Base-by-base conservation (phyloP, 2,888 invertebrate species). In the Lingula anatina region DNA sequence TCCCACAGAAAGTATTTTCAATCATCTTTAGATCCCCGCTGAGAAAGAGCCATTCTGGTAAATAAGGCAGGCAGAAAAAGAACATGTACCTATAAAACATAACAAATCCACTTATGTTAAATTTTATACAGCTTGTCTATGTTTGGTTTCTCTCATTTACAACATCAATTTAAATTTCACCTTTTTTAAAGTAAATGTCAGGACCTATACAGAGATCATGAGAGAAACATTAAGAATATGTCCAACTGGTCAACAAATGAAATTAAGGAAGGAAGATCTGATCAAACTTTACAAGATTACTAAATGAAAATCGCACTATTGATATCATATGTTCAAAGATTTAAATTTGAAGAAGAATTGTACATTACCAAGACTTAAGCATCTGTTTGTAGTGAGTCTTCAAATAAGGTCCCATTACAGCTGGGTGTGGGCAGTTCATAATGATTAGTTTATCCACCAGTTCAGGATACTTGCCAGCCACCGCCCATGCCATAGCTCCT, bases 391-490 rank as follows among this genome's bases (percentile, higher is more conserved):
- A 31, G 31, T 31, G 9, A 12, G 9, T 31, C 15, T 15, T 31
- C 31, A 31, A 31, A 15, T 12, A 31, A 15, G 15, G 9, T 15
- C 15, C 15, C 31, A 31, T 31, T n/a, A n/a, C n/a, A 9, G 83
- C 83, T 2, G 86, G 86, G 78, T 88, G 87, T 0, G 87, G 84
- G 62, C 84, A 81, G 42, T 87, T 85, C 49, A 86, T 81, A 1
- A 84, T 79, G 20, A 88, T 78, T 66, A 87, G 83, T 69, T 83
- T 84, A 15, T 82, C 79, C 2, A 88, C 81, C 49, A 84, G 63
- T 43, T 84, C 82, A 2, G 85, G 84, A 61, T 83, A 79, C 37
- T 79, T 69, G 44, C 83, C 80, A 0, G 83, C 81, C 64, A 88
- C 79, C 58, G 82, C 82, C 87, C 82, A 83, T 21, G 85, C 86